Evolutionary conservation across 2,888 invertebrate genomes (phyloP), one percentile per base, ranked within the genome.

Genomic region (Therioaphis trifolii): DNA sequence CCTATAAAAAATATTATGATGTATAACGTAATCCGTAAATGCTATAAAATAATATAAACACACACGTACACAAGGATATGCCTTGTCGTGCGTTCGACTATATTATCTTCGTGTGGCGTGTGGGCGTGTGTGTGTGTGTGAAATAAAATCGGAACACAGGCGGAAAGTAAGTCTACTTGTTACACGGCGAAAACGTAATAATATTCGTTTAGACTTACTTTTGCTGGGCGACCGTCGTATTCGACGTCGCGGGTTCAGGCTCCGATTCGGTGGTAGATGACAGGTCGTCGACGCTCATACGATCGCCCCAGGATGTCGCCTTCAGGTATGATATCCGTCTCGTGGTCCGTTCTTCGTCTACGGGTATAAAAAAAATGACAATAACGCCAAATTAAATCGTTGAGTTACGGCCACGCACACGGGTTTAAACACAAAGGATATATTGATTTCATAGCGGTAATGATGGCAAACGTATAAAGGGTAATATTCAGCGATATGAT

Each of bases 281-380:
- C n/a, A 93, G 93, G 87, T 93, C 93, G 88, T 95, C 94, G 86
- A 93, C 90, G 87, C 93, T 92, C 89, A 93, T 91, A 85, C 93
- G 90, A 87, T 94, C 94, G 35, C 93, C 94, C 91, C 94, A 95
- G 15, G 85, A 68, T 14, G 97, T 97, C 66, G 97, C 97, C 90
- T 96, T 96, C 86, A 97, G 90, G 90, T 98, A 98, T n/a, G 97
- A 97, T 86, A 96, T 95, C 87, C 97, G 91, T 86, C 97, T 92
- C 89, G 94, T 95, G 35, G 94, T 93, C 86, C 95, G 92, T 87
- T 96, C 96, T 88, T 97, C 96, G 88, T 95, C 95, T 84, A 82
- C 84, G 91, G 92, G 91, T 88, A 86, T 88, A 89, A 87, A 87
- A 88, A 79, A 82, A 84, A 85, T 52, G 74, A 71, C 21, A 84